Evolutionary conservation across 2,888 invertebrate genomes (phyloP).

Genomic region (Argyresthia albistria): DNA sequence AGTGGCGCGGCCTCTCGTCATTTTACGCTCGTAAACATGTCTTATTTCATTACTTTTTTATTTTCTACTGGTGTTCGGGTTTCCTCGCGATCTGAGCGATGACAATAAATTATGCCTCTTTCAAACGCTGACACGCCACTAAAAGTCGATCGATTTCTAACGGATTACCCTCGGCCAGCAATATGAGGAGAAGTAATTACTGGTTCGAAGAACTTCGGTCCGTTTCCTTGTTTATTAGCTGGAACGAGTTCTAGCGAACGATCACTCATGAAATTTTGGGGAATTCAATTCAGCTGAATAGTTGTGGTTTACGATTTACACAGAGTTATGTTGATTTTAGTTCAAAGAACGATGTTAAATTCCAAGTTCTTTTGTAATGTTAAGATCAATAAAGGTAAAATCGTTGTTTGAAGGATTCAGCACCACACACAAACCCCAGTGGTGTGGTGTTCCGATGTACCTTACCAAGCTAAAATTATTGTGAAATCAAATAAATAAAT

Average conservation of each 20-base stretch:
- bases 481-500: no score
- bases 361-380: no score
- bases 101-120: constrained; percentile 70
- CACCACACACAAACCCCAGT: no score
- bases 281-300: constrained; percentile 19
- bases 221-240: constrained; percentile 65
- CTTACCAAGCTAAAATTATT: no score
- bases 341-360: no score
- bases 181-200: constrained; percentile 61
- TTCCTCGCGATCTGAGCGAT: constrained; percentile 65
- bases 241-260: constrained; percentile 42
- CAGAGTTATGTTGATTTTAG: no score
- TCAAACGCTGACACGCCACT: constrained; percentile 69
- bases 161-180: constrained; percentile 65
- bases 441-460: no score
- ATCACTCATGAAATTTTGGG: constrained; percentile 22
- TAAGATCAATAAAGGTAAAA: no score
- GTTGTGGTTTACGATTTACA: no score
- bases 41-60: constrained; percentile 68
- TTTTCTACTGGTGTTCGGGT: constrained; percentile 66
- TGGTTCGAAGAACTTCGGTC: constrained; percentile 57
- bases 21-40: constrained; percentile 69
- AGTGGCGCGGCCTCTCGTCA: constrained; percentile 57
- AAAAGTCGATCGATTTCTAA: constrained; percentile 71
- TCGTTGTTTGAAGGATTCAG: no score